Conservation (phyloP, 2,888 invertebrate species). For the Hecatera dysodea region DNA sequence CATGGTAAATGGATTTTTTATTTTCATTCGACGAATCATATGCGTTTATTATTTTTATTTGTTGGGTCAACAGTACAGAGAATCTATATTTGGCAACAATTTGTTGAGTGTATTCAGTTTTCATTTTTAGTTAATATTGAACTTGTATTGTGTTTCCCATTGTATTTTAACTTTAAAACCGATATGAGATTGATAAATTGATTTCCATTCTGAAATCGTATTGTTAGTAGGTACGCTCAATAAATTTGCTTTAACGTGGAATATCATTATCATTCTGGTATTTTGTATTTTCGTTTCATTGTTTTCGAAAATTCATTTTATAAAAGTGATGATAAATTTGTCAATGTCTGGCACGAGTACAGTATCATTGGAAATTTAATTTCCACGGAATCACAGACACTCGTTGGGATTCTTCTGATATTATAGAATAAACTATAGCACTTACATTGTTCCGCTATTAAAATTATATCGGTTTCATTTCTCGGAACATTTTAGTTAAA, state of each 20-base stretch:
- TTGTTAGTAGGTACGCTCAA: slow-evolving; percentile 23
- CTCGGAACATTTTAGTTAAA: no score
- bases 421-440: background rate
- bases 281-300: slow-evolving; percentile 13
- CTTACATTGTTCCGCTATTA: background rate
- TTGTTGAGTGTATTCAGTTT: slow-evolving; percentile 46
- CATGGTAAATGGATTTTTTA: slow-evolving; percentile 77
- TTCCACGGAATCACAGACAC: background rate
- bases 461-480: no score
- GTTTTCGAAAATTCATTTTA: slow-evolving; percentile 12
- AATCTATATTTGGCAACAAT: slow-evolving; percentile 43
- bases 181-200: slow-evolving; percentile 14
- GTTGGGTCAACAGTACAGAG: slow-evolving; percentile 48
- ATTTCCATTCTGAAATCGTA: slow-evolving; percentile 12
- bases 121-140: slow-evolving; percentile 42
- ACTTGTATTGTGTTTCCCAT: slow-evolving; percentile 17
- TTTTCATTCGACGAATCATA: slow-evolving; percentile 73
- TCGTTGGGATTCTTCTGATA: background rate
- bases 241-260: background rate
- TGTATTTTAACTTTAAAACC: slow-evolving; percentile 5
- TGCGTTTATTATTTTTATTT: slow-evolving; percentile 72
- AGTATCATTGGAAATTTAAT: slow-evolving; percentile 22
- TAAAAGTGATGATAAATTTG: background rate
- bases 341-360: background rate
- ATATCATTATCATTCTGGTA: slow-evolving; percentile 7